A percentile compares a stretch with the other conserved stretches of the same genome.
Evolutionary conservation across 2,888 invertebrate species (phyloP).

Genomic region (Dyspetes luteomarginatus): DNA sequence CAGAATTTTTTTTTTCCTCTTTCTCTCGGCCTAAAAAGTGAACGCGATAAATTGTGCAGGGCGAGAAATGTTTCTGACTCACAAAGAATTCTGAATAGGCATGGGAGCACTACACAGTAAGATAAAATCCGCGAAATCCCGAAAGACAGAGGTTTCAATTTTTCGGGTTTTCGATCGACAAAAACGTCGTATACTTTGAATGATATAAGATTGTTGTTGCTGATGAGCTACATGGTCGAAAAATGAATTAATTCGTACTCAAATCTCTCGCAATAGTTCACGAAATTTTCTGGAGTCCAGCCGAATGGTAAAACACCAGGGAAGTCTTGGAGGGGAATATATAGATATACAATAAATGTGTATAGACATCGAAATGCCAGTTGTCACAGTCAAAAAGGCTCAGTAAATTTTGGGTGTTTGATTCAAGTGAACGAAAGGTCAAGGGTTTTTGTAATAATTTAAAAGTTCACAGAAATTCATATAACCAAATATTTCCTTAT

Average conservation of each 20-base stretch:
- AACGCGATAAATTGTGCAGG: too few relatives aligned
- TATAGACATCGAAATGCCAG: constrained; percentile 9
- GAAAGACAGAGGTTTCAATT: neutral
- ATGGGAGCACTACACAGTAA: too few relatives aligned
- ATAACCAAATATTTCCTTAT: constrained; percentile 4
- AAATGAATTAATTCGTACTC: constrained; percentile 22
- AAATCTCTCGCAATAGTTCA: constrained; percentile 22
- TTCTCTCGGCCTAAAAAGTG: too few relatives aligned
- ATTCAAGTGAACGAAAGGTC: neutral
- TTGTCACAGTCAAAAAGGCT: constrained; percentile 18
- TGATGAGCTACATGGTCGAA: constrained; percentile 46
- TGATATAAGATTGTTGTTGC: constrained; percentile 61
- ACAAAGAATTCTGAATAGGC: too few relatives aligned
- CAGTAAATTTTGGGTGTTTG: too few relatives aligned
- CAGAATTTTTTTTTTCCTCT: too few relatives aligned
- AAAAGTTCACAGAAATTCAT: constrained; percentile 1
- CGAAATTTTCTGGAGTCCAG: constrained; percentile 51
- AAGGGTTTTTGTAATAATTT: too few relatives aligned
- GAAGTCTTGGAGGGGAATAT: constrained; percentile 20
- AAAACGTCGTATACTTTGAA: constrained; percentile 59
- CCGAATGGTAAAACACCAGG: constrained; percentile 58
- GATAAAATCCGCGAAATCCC: too few relatives aligned
- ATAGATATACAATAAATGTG: neutral
- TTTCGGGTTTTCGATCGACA: constrained; percentile 18
- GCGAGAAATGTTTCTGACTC: too few relatives aligned